These are phyloP conservation scores for Mesoclemmys tuberculata DNA, from an alignment of 2,113 vertebrate genomes.

Conservation along the genomic window DNA sequence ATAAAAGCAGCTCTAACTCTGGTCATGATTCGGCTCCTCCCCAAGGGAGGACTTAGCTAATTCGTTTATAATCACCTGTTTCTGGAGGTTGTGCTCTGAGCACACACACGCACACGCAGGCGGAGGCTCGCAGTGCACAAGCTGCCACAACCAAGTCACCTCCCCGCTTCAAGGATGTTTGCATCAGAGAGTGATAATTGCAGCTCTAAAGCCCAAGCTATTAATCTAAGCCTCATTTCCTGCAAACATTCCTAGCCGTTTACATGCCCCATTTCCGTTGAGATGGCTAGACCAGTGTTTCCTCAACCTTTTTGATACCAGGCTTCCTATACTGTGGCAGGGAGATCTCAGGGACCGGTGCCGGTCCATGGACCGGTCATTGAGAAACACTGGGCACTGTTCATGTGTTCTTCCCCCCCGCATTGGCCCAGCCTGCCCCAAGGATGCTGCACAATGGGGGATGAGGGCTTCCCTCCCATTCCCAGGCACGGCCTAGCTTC, in stretches of 20 bases:
- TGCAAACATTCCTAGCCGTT: not conserved
- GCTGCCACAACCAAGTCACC: not conserved
- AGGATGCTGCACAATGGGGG: not conserved
- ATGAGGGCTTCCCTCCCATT: not conserved
- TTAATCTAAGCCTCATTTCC: not conserved
- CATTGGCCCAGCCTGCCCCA: not conserved
- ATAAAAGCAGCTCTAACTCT: not conserved
- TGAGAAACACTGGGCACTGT: fast-evolving
- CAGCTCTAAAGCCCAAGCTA: not conserved
- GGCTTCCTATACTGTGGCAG: too few relatives aligned
- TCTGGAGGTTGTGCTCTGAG: not conserved
- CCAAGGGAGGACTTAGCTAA: not conserved
- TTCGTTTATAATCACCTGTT: not conserved
- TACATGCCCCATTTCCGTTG: fast-evolving
- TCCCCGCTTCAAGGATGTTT: fast-evolving
- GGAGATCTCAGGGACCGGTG: too few relatives aligned
- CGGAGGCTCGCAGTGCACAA: not conserved
- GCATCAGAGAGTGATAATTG: not conserved
- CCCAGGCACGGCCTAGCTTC: too few relatives aligned
- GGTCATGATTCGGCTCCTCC: not conserved
- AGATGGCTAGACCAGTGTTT: not conserved
- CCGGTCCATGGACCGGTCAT: too few relatives aligned
- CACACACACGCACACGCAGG: not conserved
- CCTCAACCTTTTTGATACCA: too few relatives aligned
- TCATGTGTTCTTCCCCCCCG: not conserved